Conservation (phyloP, 1,140 invertebrate genomes). For the Melanaphis sacchari region DNA sequence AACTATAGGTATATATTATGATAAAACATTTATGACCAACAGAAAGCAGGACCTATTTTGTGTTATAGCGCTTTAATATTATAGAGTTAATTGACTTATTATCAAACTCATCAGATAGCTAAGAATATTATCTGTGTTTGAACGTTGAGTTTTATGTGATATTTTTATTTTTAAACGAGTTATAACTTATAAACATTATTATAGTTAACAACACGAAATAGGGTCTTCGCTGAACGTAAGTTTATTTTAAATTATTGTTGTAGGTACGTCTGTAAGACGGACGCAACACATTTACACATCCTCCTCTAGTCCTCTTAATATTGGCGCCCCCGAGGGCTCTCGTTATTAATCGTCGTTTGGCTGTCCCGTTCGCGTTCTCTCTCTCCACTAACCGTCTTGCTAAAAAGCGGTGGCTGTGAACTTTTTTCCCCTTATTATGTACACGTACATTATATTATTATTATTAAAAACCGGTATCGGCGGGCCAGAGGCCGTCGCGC, state of each 20-base stretch:
- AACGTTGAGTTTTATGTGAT: neutral
- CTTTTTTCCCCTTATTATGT: neutral
- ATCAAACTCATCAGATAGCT: neutral
- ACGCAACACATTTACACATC: neutral
- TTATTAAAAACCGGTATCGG: neutral
- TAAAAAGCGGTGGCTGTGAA: constrained; percentile 3
- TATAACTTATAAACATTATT: neutral
- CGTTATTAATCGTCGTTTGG: neutral
- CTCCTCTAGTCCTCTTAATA: neutral
- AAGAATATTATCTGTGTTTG: neutral
- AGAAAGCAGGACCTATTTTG: neutral
- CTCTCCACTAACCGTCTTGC: neutral
- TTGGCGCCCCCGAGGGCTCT: neutral
- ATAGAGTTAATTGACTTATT: neutral
- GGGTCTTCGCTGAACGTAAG: neutral
- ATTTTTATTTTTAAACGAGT: neutral
- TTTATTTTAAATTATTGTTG: neutral
- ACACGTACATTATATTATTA: neutral
- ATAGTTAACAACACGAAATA: neutral
- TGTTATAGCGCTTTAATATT: neutral
- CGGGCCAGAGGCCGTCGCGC: neutral
- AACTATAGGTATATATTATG: no score
- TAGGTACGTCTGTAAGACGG: neutral
- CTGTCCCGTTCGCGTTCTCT: neutral
- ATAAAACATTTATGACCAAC: no score